Evolutionary conservation across 2,797 vertebrate species (phyloP), one percentile per base, ranked within the genome.

Genomic region (Borostomias antarcticus): DNA sequence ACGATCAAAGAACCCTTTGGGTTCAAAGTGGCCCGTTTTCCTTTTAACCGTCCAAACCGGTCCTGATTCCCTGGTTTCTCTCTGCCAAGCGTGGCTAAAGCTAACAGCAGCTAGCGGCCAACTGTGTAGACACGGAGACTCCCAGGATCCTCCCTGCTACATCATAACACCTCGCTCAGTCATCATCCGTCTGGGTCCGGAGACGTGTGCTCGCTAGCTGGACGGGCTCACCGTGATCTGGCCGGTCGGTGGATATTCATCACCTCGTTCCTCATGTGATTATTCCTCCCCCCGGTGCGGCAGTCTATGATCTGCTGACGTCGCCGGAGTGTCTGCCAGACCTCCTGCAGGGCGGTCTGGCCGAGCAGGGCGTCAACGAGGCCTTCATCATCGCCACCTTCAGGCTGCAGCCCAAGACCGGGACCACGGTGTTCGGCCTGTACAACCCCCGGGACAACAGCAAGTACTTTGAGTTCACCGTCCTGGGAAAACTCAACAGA

Each of bases 381-480:
- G 87, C 95, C 21, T 98, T 95, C 67, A 87, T 98, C 75, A 91
- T 98, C 1, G 79, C 94, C 69, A 88, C 95, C 30, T 96, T 99
- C 87, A 96, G 92, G 83, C 80, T 99, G 69, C 97, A 96, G 77
- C 91, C 92, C 63, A 90, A 84, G 78, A 89, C 88, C 4, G 92
- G 90, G 62, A 89, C 87, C 79, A 82, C 86, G 0, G 71, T 94
- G 65, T 98, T 98, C 45, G 90, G 93, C 64, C 89, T 99, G 47
- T 95, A 96, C 86, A 96, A 96, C 11, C 91, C 94, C 2, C 77
- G 83, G 66, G 95, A 98, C 89, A 95, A 93, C 89, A 97, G 89
- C 90, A 98, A 96, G 74, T 95, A 97, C 88, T 96, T 99, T 84
- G 97, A 99, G 85, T 96, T 99, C 83, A 94, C 92, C 0, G 93